Base-by-base conservation (phyloP, 2,797 vertebrate genomes). In the Xiphorhynchus erythropygius region DNA sequence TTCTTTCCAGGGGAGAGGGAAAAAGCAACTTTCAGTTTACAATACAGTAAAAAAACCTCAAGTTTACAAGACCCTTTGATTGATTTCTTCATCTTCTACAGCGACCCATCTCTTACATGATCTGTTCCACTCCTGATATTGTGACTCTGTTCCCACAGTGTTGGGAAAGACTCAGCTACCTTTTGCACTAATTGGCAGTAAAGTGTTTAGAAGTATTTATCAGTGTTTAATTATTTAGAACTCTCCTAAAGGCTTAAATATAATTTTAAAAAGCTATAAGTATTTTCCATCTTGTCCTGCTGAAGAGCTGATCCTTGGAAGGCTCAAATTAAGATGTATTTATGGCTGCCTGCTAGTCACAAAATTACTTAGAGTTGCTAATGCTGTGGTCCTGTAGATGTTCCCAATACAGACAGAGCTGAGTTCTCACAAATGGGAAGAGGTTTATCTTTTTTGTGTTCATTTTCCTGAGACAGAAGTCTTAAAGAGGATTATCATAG, bases 201-300 rank as follows among this genome's bases (percentile, higher is more conserved):
- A 97, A 96, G 78, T 84, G 91, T 93, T 97, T 96, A 95, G 71
- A 96, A 78, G 68, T 75, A 93, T 82, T 90, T 95, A 42, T 76
- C 67, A 76, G 53, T 95, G 62, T 96, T 97, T 95, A 95, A 96
- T 97, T 97, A 97, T 96, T 97, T 96, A 97, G 74, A 84, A 77
- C 85, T 93, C 63, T 96, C 81, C 89, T 96, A 90, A 90, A 93
- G 82, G 84, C 93, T 83, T 97, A 97, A 97, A 97, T 97, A 95
- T 68, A 3, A 53, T 95, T 97, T 97, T 92, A 60, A 53, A 71
- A 91, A 87, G 52, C 62, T 92, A 70, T 25, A 96, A 94, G 74
- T 94, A 84, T 95, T 93, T 95, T 94, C 82, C 46, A 42, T 77
- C 67, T 92, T 94, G 83, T 96, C 84, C 90, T 90, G 25, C 87